Percentiles rank a stretch among this genome's conserved stretches.
Evolutionary conservation across 2,888 invertebrate species (phyloP).

Genomic region (Microctonus hyperodae): DNA sequence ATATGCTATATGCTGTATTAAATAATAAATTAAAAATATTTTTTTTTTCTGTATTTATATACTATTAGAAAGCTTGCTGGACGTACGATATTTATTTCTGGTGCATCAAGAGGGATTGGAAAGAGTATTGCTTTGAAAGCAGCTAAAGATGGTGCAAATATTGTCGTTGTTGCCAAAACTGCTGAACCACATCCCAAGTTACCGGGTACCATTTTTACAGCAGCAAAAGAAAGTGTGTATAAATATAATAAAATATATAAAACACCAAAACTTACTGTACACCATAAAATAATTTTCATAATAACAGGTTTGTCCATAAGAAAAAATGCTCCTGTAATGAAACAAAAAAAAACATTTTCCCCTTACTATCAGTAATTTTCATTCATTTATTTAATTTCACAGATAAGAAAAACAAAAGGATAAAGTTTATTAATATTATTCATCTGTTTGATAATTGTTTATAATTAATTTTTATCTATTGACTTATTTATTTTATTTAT

Average conservation of each 20-base stretch:
- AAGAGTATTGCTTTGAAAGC: slow-evolving; percentile 93
- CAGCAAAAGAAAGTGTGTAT: slow-evolving; percentile 82
- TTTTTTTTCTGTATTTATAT: not conserved
- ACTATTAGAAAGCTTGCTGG: slow-evolving; percentile 77
- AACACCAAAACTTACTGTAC: too few species aligned
- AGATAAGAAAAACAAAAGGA: too few species aligned
- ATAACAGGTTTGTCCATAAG: not conserved
- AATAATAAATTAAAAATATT: too few species aligned
- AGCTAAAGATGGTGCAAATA: slow-evolving; percentile 90
- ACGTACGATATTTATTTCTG: slow-evolving; percentile 92
- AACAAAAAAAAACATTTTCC: too few species aligned
- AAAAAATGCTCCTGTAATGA: too few species aligned
- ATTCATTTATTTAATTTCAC: too few species aligned
- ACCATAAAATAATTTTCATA: slow-evolving; percentile 17
- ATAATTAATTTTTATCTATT: slow-evolving; percentile 19
- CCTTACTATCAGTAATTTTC: too few species aligned
- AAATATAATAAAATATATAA: slow-evolving; percentile 2
- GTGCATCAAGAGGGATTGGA: slow-evolving; percentile 96
- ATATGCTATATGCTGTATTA: too few species aligned
- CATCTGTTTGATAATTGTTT: too few species aligned
- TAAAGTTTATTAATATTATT: too few species aligned
- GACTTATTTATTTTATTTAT: not conserved
- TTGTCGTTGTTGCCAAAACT: slow-evolving; percentile 92
- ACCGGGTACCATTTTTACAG: slow-evolving; percentile 90
- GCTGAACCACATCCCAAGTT: slow-evolving; percentile 89